Conservation (phyloP, 2,888 invertebrate species). For the Mimachlamys varia region DNA sequence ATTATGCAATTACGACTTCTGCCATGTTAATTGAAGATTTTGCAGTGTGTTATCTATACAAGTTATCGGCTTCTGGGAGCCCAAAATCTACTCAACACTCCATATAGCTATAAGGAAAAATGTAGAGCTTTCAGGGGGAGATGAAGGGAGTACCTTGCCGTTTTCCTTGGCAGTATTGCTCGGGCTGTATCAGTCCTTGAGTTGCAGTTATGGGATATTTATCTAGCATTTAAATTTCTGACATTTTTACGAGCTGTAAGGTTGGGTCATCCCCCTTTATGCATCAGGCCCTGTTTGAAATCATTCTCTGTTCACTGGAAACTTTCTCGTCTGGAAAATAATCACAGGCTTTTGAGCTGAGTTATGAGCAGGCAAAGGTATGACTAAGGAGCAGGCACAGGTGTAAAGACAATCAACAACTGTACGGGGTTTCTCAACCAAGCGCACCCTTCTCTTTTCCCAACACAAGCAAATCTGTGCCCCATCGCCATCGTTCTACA, state of each 20-base stretch:
- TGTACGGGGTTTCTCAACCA: neutral
- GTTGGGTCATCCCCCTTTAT: slow-evolving; percentile 33
- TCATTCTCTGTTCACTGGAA: slow-evolving; percentile 28
- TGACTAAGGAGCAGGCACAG: slow-evolving; percentile 12
- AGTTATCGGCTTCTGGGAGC: neutral
- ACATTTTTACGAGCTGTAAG: slow-evolving; percentile 23
- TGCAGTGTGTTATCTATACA: neutral
- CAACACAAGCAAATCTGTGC: neutral
- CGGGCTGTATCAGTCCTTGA: neutral
- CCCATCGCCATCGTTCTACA: neutral
- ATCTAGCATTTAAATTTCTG: slow-evolving; percentile 22
- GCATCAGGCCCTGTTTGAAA: slow-evolving; percentile 20
- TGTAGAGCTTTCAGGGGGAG: neutral
- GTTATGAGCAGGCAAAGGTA: slow-evolving; percentile 14
- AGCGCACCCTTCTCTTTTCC: slow-evolving; percentile 10
- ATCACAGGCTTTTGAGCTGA: neutral
- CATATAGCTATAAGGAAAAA: neutral
- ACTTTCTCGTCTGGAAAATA: slow-evolving; percentile 36
- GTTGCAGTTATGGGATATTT: slow-evolving; percentile 20
- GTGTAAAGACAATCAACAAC: neutral
- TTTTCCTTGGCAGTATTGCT: neutral
- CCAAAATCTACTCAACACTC: neutral
- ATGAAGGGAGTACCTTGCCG: neutral
- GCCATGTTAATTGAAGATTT: slow-evolving; percentile 1
- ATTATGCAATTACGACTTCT: neutral